Base-by-base conservation (phyloP, 92 coral and sea anemone species). In the Phenganax stokvisi region DNA sequence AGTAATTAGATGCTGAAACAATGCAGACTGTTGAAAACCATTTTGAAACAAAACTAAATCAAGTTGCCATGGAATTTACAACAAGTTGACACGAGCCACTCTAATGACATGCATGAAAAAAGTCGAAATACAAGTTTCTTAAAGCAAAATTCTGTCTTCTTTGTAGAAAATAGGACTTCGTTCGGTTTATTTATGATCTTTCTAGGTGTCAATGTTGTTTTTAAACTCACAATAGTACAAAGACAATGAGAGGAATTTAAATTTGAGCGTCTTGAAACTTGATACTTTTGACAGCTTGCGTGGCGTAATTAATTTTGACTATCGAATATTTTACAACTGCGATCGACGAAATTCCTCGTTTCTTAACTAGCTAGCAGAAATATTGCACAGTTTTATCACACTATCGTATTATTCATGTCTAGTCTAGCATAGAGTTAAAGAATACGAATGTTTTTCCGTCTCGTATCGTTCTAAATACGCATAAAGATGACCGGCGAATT, bases 11-110 rank as follows among this genome's bases (percentile, higher is more conserved):
- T 56, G 17, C 53, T 69, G 69, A 56, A 31, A 78, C 82, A 78
- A 78, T 78, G 29, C 12, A 76, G 12, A 37, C 51, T 67, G 57
- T 61, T 51, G 52, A 64, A 20, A 20, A 20, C 25, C 25, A 20
- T 20, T 20, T 20, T 20, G 25, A 20, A 20, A 20, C 25, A 20
- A 20, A 20, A 20, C 25, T 20, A 20, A 20, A 20, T 20, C 54
- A 63, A 59, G 83, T 79, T 62, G 51, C 83, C 57, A 79, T 79
- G 83, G 60, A 47, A 64, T 68, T 57, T 9, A 69, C 74, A 69
- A 69, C 74, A 30, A 25, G 15, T 30, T 52, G 70, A 59, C 29
- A 47, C 27, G 58, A 28, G 59, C 58, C 59, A 53, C 30, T 16
- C 37, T 57, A 6, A 29, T 31, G 15, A 17, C 47, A 57, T n/a